phyloP scores from a whole-genome alignment of 2,888 invertebrate species.

The Lacanobia oleracea region DNA sequence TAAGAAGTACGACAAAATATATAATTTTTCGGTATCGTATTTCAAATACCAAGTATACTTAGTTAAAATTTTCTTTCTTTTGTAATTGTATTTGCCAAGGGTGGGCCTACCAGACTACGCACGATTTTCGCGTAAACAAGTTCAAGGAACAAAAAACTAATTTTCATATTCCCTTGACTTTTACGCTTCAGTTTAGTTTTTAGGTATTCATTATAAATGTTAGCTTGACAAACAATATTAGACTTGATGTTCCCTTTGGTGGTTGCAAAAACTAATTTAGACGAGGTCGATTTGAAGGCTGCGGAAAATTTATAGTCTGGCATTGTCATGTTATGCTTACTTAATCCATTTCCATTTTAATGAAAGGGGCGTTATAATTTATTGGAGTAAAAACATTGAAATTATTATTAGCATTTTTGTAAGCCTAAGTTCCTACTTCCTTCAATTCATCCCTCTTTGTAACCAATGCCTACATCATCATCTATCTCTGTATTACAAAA shows the following conservation, averaged over 20 bases:
- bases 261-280: constrained; percentile 39
- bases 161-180: not conserved
- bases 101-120: too few relatives aligned
- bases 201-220: constrained; percentile 23
- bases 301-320: constrained; percentile 1
- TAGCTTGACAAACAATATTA: constrained; percentile 22
- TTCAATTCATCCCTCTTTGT: not conserved
- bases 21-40: too few relatives aligned
- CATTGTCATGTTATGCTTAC: constrained; percentile 18
- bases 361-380: not conserved
- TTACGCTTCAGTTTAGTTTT: constrained; percentile 1
- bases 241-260: constrained; percentile 13
- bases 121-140: constrained; percentile 11
- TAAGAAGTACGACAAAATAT: too few relatives aligned
- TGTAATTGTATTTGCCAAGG: not conserved
- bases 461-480: not conserved
- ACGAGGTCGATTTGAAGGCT: constrained; percentile 23
- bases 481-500: too few relatives aligned
- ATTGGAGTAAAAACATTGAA: not conserved
- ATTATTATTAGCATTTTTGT: not conserved
- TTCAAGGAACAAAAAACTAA: constrained; percentile 14
- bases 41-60: too few relatives aligned
- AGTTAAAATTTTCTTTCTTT: not conserved
- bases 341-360: constrained; percentile 11
- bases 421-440: not conserved